Conservation (phyloP, 1,140 invertebrate genomes). For the Daktulosphaira vitifoliae region DNA sequence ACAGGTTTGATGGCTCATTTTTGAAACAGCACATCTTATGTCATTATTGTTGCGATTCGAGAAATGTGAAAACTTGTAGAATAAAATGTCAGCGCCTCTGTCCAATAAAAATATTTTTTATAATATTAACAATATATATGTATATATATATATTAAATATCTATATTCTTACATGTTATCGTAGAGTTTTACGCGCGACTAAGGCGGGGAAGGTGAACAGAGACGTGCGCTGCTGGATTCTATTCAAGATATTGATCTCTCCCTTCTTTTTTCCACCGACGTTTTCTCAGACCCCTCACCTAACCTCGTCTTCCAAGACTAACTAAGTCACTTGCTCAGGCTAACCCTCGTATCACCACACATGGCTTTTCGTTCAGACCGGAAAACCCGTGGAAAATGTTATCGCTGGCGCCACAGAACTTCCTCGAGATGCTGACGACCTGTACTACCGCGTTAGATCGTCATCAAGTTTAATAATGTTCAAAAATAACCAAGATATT, state of each 20-base stretch:
- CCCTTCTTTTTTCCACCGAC: not conserved
- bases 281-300: not conserved
- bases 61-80: too few relatives aligned
- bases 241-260: slow-evolving; percentile 24
- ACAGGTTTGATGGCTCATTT: too few relatives aligned
- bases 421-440: too few relatives aligned
- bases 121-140: too few relatives aligned
- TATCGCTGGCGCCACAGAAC: not conserved
- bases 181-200: too few relatives aligned
- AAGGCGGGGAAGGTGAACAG: not conserved
- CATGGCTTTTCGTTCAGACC: slow-evolving; percentile 2
- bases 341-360: not conserved
- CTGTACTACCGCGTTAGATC: too few relatives aligned
- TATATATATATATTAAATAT: not conserved
- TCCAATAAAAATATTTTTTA: too few relatives aligned
- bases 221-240: slow-evolving; percentile 30
- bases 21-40: too few relatives aligned
- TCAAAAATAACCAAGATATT: too few relatives aligned
- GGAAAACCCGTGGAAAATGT: slow-evolving; percentile 24
- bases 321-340: not conserved
- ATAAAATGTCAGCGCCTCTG: too few relatives aligned
- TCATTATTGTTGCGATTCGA: too few relatives aligned
- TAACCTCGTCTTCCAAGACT: not conserved
- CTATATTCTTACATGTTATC: not conserved
- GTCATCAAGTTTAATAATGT: too few relatives aligned